These are phyloP conservation scores for Tricholauxania praeusta DNA, from an alignment of 2,888 invertebrate genomes.

Conservation along the genomic window DNA sequence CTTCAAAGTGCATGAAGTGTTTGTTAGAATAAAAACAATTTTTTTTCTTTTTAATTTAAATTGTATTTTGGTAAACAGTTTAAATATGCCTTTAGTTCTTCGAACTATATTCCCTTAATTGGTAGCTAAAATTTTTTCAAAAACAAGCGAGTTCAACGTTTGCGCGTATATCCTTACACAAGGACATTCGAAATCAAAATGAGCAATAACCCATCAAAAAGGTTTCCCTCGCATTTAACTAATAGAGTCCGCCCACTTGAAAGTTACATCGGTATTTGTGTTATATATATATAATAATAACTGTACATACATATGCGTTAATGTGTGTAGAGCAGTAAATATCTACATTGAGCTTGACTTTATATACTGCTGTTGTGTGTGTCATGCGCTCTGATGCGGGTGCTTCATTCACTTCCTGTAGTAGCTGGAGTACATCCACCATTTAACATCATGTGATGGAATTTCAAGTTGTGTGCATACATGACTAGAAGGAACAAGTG, in stretches of 20 bases:
- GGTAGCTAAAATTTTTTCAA: background rate
- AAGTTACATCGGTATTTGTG: background rate
- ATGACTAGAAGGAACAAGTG: background rate
- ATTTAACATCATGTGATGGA: background rate
- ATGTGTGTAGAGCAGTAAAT: background rate
- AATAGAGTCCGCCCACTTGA: constrained; percentile 42
- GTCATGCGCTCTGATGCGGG: constrained; percentile 35
- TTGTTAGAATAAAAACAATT: too few species aligned
- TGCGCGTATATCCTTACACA: constrained; percentile 20
- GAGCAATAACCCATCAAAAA: constrained; percentile 9
- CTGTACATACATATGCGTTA: too few species aligned
- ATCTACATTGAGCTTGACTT: constrained; percentile 29
- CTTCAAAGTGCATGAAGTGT: too few species aligned
- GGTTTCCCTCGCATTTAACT: constrained; percentile 19
- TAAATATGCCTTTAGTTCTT: too few species aligned
- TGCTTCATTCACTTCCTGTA: constrained; percentile 15
- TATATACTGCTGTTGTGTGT: background rate
- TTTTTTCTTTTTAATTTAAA: too few species aligned
- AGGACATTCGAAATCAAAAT: constrained; percentile 27
- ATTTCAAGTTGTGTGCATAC: background rate
- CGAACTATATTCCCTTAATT: background rate
- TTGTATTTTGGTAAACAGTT: too few species aligned
- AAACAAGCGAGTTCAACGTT: background rate
- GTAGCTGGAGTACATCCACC: background rate
- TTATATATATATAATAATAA: background rate